Evolutionary conservation across 2,797 vertebrate genomes (phyloP).

Genomic region (Hephaestus fuliginosus): DNA sequence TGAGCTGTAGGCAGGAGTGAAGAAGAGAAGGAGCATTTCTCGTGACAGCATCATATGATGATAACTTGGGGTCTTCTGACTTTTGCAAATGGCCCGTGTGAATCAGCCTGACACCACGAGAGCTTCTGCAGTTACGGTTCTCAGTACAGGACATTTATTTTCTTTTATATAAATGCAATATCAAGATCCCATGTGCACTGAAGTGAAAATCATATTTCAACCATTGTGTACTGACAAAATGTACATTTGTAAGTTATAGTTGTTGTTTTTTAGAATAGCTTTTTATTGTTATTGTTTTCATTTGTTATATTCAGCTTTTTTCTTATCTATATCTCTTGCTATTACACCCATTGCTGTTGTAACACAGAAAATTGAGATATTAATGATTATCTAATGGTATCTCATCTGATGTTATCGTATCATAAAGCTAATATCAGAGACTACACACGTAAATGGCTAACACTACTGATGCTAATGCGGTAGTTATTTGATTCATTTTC

Average conservation of each 20-base stretch:
- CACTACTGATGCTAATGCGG: background rate
- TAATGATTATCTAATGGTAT: no score
- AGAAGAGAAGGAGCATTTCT: conserved; percentile 6
- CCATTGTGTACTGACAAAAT: no score
- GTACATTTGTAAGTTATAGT: no score
- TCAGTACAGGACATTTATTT: background rate
- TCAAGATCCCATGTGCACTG: no score
- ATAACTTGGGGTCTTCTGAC: conserved; percentile 27
- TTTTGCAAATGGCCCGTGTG: background rate
- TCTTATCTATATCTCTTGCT: no score
- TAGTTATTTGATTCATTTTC: background rate
- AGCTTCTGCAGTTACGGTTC: background rate
- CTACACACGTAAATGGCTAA: background rate
- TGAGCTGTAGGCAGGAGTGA: background rate
- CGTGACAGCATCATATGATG: conserved; percentile 58
- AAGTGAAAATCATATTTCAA: no score
- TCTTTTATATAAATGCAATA: background rate
- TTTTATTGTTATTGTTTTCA: no score
- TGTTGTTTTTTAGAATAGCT: no score
- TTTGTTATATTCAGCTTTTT: no score
- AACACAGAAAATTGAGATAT: no score
- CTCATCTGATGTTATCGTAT: background rate
- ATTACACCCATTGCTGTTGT: no score
- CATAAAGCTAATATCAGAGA: background rate
- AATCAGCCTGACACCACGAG: background rate